Base-by-base conservation (phyloP, 1,140 invertebrate species). In the Drosophila ficusphila region DNA sequence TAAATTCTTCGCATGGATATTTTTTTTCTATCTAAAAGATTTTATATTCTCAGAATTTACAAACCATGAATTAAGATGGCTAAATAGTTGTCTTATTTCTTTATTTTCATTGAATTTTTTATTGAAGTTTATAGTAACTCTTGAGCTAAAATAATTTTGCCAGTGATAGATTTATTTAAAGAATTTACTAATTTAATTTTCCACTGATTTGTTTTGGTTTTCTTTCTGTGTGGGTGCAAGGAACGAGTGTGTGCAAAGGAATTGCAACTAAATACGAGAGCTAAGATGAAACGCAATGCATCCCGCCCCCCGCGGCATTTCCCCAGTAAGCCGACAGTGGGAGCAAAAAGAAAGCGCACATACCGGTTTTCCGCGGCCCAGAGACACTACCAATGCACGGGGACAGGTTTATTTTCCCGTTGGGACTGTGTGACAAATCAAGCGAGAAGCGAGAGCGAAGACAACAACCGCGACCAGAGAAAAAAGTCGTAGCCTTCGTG, bases 391-490 rank as follows among this genome's bases (percentile, higher is more conserved):
- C n/a, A 46, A 23, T 46, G 2, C 60, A 27, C 60, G 52, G 71
- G 64, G 79, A 75, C 79, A 76, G 82, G 81, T 82, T 88, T 86
- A 88, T 79, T 86, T 86, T 88, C 78, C 77, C 77, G 77, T 81
- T 81, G 77, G 77, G 77, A 81, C 67, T 79, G 72, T 78, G 82
- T 82, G 82, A 88, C 82, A 88, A 88, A 88, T 88, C 82, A 89
- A 88, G 83, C 82, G 83, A 82, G 60, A 79, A 73, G 60, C 62
- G 64, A 68, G 64, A 68, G 64, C 64, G 64, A 68, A 68, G 64
- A 68, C 44, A 68, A 67, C 64, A 68, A 41, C 46, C 61, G 44
- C 62, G 36, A 38, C 34, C 44, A 11, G 31, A 34, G 29, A 53
- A 52, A n/a, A 41, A 60, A 23, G 31, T 29, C 39, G 36, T 16